These are phyloP conservation scores for Carlito syrichta DNA, from an alignment of 2,113 vertebrate genomes.

Conservation along the genomic window DNA sequence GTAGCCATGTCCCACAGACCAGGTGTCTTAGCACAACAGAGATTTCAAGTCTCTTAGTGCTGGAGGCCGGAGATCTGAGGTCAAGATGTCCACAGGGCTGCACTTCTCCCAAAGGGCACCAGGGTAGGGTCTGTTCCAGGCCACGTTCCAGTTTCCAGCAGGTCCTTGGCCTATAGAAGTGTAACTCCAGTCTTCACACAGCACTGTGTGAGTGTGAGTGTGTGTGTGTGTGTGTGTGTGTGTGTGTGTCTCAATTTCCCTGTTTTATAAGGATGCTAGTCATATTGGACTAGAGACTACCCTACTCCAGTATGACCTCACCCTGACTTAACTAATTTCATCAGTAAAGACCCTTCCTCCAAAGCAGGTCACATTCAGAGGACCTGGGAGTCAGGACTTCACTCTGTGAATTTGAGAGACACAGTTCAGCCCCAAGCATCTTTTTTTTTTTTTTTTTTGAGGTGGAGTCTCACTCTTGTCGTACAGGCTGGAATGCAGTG, in stretches of 20 bases:
- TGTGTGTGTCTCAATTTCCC: background rate
- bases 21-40: background rate
- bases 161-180: background rate
- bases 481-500: too few species aligned
- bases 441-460: too few species aligned
- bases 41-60: background rate
- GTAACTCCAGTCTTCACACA: background rate
- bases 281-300: background rate
- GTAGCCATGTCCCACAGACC: background rate
- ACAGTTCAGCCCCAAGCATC: background rate
- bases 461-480: too few species aligned
- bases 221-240: background rate
- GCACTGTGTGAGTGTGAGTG: too few species aligned
- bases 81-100: background rate
- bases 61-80: background rate
- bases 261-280: background rate
- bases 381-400: background rate
- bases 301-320: background rate
- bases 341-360: background rate
- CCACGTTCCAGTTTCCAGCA: background rate
- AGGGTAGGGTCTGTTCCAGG: background rate
- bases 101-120: background rate
- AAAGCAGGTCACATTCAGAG: background rate
- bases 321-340: background rate
- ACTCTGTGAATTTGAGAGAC: background rate